Base-by-base conservation (phyloP, 2,888 invertebrate genomes). In the Malthinus seriepunctatus region DNA sequence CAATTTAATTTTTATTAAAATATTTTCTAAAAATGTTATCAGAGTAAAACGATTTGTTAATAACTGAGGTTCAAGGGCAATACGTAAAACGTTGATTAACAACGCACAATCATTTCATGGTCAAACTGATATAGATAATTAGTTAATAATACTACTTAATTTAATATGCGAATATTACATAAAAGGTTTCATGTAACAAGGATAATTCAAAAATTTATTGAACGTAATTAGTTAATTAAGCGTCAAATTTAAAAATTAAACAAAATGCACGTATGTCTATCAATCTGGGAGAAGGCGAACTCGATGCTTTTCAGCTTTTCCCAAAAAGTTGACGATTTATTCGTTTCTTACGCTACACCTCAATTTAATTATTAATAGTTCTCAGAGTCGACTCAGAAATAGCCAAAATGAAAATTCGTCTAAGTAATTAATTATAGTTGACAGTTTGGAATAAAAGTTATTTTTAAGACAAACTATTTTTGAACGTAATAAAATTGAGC, bases 71-170 rank as follows among this genome's bases (percentile, higher is more conserved):
- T 54, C 54, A 53, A 57, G 51, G 58, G 51, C 51, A 42, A 51
- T 46, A 49, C 52, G 54, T 54, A 63, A 62, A 62, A 59, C 53
- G 51, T 62, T 59, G 54, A 57, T 55, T 54, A 59, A 59, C 54
- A 53, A 64, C 65, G 62, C 68, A 65, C 67, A 69, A 72, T 73
- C 69, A 65, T 70, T 73, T 75, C 76, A 76, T 70, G 76, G 76
- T 68, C 76, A 71, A 73, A 75, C 65, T 76, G 73, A 76, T 76
- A 72, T 71, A 72, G 69, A 70, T 73, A 75, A 75, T 74, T 73
- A 72, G 73, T 72, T 73, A 74, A 76, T 74, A 72, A 71, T 69
- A 69, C 63, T 67, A 67, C 62, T 72, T 71, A 71, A 71, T 71
- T 70, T 69, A 72, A 71, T 72, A 69, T 70, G 66, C 65, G 64